Evolutionary conservation across 1,140 invertebrate genomes (phyloP), one percentile per base, ranked within the genome.

Genomic region (Aphaenogaster floridana): DNA sequence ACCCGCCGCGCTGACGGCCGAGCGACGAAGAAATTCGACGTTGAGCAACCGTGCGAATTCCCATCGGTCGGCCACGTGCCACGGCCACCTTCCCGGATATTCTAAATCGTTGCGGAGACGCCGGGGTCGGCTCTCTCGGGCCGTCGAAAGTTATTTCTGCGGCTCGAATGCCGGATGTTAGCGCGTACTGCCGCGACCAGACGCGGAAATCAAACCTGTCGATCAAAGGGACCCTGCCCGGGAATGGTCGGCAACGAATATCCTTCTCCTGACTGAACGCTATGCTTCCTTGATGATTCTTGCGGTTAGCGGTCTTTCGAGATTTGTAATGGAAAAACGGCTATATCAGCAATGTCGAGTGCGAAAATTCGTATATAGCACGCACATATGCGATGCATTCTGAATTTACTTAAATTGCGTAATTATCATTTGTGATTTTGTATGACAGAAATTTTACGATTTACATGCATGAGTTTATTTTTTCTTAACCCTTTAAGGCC

Each of bases 191-290:
- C 48, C 68, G 50, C 69, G 68, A 61, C 52, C 64, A 71, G 80
- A 61, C 74, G 83, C 71, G 50, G 83, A 78, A 86, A 86, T 77
- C 74, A 86, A 86, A 86, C 45, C 80, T 83, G 80, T 74, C 80
- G 68, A 83, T 83, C 80, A 83, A 59, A 28, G 34, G 17, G 28
- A 36, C 52, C 80, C 15, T 39, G 45, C 15, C 21, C n/a, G 45
- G 72, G 13, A 69, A 69, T 71, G 48, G 64, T 54, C 48, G 48
- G 4, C 50, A 36, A 17, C 42, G 68, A 74, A 83, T 83, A 48
- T 74, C 9, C 42, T 39, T 48, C 13, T 83, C 28, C 63, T 64
- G 50, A 72, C 17, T 21, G 54, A 83, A 13, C 9, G 48, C 28
- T 13, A 11, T 45, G 76, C 28, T 79, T 52, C 13, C 61, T 17